These are phyloP conservation scores for Schizaphis graminum DNA, from an alignment of 2,888 invertebrate genomes.

Conservation along the genomic window DNA sequence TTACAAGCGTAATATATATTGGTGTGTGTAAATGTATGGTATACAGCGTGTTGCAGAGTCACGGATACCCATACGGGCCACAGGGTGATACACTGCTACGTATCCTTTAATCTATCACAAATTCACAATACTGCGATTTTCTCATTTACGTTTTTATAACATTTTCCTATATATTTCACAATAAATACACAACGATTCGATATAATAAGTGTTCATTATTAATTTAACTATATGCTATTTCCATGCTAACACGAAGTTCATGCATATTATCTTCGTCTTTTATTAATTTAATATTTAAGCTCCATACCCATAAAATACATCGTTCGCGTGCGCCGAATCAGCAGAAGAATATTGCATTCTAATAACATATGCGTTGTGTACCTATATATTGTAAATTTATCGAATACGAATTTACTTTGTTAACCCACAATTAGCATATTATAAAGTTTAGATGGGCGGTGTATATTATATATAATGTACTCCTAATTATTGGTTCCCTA, in stretches of 20 bases:
- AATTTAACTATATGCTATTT: neutral
- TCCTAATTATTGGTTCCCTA: neutral
- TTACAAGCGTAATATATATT: constrained; percentile 30
- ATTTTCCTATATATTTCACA: neutral
- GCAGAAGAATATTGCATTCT: neutral
- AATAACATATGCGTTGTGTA: neutral
- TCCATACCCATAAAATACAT: neutral
- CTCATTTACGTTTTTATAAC: neutral
- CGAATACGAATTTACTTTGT: neutral
- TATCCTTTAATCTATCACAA: neutral
- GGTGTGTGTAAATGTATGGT: neutral
- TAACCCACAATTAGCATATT: neutral
- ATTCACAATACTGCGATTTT: neutral
- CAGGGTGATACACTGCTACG: neutral
- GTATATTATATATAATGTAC: neutral
- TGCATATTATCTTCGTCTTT: neutral
- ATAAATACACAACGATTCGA: neutral
- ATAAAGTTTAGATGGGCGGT: neutral
- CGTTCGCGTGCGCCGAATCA: neutral
- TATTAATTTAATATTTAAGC: neutral
- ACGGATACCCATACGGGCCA: neutral
- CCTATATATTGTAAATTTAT: neutral
- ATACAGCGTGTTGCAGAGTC: neutral
- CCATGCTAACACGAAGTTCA: too few relatives aligned
- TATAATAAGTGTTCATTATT: neutral